Evolutionary conservation across 2,797 vertebrate genomes (phyloP).

Genomic region (Neosilurus mollespiculum): DNA sequence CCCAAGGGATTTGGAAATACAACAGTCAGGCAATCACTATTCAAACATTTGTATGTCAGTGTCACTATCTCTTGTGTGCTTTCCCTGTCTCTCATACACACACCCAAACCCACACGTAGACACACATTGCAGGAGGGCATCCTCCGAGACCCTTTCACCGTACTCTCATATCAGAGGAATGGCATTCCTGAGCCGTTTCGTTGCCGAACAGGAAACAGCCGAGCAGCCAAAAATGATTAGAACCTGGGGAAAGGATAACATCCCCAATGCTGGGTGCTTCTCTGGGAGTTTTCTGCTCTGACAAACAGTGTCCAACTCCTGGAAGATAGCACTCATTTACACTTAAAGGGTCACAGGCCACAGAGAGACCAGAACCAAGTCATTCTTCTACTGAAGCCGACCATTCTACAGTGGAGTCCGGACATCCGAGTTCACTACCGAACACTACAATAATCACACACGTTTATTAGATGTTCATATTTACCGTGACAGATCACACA

Average conservation of each 20-base stretch:
- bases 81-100: constrained; percentile 66
- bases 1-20: constrained; percentile 45
- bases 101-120: constrained; percentile 18
- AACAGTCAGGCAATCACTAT: constrained; percentile 42
- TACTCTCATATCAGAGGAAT: constrained; percentile 87
- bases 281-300: constrained; percentile 81
- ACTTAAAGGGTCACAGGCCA: constrained; percentile 37
- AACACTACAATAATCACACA: background rate
- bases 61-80: constrained; percentile 42
- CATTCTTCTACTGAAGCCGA: constrained; percentile 16
- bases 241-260: constrained; percentile 89
- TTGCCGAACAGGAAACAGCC: constrained; percentile 90
- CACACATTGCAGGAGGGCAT: constrained; percentile 79
- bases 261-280: constrained; percentile 82
- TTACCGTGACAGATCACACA: background rate
- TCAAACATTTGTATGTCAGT: constrained; percentile 48
- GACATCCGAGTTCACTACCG: background rate
- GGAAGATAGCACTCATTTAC: constrained; percentile 72
- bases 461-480: background rate
- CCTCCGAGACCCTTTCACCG: constrained; percentile 73
- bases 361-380: constrained; percentile 40
- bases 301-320: constrained; percentile 85
- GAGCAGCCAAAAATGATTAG: constrained; percentile 89
- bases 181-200: constrained; percentile 90
- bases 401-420: background rate